Percentiles rank a stretch among this genome's conserved stretches.
Conservation (phyloP, 2,797 vertebrate genomes). For the Luscinia luscinia region DNA sequence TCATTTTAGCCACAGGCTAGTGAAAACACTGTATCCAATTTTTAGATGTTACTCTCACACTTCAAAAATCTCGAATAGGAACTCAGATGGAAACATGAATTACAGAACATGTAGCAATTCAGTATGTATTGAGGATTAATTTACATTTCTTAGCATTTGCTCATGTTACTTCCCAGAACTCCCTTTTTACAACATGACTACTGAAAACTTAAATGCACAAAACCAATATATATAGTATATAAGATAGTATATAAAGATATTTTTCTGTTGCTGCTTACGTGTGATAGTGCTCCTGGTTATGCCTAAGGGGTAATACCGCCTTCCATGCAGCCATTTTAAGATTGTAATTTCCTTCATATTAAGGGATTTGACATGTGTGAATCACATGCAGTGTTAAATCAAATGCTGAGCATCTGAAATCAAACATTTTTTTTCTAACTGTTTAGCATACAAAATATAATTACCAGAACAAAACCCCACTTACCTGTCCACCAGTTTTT, state of each 20-base stretch:
- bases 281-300: not conserved
- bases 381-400: not conserved
- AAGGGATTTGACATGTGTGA: not conserved
- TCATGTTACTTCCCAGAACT: not conserved
- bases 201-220: not conserved
- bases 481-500: slow-evolving; percentile 94
- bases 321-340: not conserved
- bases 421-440: not conserved
- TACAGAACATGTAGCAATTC: not conserved
- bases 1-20: not conserved
- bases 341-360: not conserved
- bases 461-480: not conserved
- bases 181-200: not conserved
- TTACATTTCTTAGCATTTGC: not conserved
- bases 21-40: not conserved
- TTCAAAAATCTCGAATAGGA: not conserved
- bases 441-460: not conserved
- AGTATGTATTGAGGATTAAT: not conserved
- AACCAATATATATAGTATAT: too few species aligned
- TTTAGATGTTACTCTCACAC: not conserved
- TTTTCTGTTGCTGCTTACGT: not conserved
- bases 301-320: not conserved
- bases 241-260: not conserved
- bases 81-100: not conserved
- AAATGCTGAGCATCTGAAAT: not conserved